Conservation (phyloP, 2,888 invertebrate species). For the Plebejus anna region DNA sequence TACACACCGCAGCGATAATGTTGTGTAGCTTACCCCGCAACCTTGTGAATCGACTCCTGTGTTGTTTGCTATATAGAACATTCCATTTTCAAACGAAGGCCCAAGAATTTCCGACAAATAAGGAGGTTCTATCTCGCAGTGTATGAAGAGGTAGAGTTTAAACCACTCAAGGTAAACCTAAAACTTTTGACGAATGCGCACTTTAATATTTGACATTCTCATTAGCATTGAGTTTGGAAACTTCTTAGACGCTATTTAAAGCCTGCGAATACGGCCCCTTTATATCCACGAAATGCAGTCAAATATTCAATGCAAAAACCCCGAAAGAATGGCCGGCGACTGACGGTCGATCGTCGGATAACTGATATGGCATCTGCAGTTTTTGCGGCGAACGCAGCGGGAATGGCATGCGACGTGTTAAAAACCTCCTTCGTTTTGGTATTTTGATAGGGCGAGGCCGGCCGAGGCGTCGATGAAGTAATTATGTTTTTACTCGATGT, state of each 20-base stretch:
- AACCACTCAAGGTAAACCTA: not conserved
- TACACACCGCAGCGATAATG: slow-evolving; percentile 20
- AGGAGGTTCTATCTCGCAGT: not conserved
- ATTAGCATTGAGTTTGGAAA: not conserved
- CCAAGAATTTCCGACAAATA: not conserved
- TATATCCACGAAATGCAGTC: slow-evolving; percentile 4
- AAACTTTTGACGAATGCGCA: not conserved
- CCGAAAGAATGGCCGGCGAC: slow-evolving; percentile 4
- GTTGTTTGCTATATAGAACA: not conserved
- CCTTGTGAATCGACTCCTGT: not conserved
- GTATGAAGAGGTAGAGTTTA: not conserved
- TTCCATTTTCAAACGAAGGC: not conserved
- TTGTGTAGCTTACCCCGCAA: not conserved
- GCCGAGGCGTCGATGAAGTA: slow-evolving; percentile 32
- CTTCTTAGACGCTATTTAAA: not conserved
- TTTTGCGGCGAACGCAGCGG: slow-evolving; percentile 12
- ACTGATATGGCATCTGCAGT: slow-evolving; percentile 27
- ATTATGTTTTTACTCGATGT: slow-evolving; percentile 30
- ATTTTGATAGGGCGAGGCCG: slow-evolving; percentile 35
- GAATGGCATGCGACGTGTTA: slow-evolving; percentile 26
- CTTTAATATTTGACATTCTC: not conserved
- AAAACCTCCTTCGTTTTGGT: slow-evolving; percentile 27
- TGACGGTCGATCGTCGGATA: slow-evolving; percentile 21
- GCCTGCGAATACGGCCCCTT: not conserved
- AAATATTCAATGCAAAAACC: slow-evolving; percentile 12